Percentiles rank a stretch among this genome's conserved stretches.
Conservation (phyloP, 2,888 invertebrate species). For the Andrena dorsata region DNA sequence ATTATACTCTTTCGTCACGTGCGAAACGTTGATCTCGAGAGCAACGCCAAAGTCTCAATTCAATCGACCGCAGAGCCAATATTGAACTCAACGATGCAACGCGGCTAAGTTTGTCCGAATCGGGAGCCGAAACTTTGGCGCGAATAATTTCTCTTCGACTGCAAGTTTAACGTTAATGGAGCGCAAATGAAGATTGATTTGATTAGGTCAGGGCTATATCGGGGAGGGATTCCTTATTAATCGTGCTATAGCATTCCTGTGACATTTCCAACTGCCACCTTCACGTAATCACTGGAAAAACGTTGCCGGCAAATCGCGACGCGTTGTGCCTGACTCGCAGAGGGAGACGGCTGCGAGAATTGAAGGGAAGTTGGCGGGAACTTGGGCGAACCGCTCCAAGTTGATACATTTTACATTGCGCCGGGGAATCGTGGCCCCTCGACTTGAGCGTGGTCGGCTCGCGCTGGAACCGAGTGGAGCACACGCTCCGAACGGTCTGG, state of each 20-base stretch:
- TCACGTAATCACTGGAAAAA: conserved; percentile 7
- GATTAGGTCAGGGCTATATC: conserved; percentile 16
- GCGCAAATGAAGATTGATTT: conserved; percentile 39
- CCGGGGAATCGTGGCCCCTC: not conserved
- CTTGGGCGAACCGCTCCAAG: not conserved
- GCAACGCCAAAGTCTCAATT: not conserved
- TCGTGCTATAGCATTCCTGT: not conserved
- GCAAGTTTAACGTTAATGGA: conserved; percentile 48
- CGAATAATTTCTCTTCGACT: conserved; percentile 30
- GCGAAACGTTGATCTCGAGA: conserved; percentile 17
- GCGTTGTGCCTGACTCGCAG: conserved; percentile 25
- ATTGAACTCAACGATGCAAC: conserved; percentile 12
- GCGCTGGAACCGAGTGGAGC: not conserved
- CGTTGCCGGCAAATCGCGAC: conserved; percentile 30
- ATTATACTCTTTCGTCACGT: conserved; percentile 16
- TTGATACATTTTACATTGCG: conserved; percentile 7
- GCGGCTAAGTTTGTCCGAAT: conserved; percentile 27
- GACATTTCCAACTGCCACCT: conserved; percentile 7
- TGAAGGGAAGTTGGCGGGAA: not conserved
- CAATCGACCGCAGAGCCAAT: conserved; percentile 26
- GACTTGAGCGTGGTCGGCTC: not conserved
- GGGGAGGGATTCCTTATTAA: not conserved
- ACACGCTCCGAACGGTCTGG: not conserved
- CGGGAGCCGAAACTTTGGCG: conserved; percentile 31
- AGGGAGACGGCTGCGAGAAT: conserved; percentile 12